A percentile compares a stretch with the other conserved stretches of the same genome.
Conservation (phyloP, 2,797 vertebrate genomes). For the Aplochiton taeniatus region DNA sequence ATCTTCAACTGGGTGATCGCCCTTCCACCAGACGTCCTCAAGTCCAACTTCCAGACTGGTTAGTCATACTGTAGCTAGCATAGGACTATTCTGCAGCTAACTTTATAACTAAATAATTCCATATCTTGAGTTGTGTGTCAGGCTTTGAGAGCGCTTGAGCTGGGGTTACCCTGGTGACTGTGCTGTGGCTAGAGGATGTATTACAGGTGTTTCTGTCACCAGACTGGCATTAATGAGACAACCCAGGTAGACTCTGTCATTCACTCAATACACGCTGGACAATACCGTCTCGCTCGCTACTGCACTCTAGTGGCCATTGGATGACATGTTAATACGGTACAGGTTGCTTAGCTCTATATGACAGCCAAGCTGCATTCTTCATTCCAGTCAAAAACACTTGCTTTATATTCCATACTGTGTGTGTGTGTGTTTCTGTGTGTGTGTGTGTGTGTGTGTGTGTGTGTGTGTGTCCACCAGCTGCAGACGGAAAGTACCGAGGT, state of each 20-base stretch:
- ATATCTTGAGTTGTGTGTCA: no score
- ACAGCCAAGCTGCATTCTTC: no score
- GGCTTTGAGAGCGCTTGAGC: neutral
- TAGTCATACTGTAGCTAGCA: no score
- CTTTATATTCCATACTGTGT: neutral
- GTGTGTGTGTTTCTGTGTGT: slow-evolving; percentile 7
- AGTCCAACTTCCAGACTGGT: slow-evolving; percentile 83
- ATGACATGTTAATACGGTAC: no score
- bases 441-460: slow-evolving; percentile 13
- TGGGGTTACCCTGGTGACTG: neutral
- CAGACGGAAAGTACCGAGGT: slow-evolving; percentile 67
- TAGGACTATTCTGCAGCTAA: no score
- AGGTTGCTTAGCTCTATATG: no score
- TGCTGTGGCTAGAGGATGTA: neutral
- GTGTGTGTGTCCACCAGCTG: slow-evolving; percentile 55
- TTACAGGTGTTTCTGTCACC: neutral
- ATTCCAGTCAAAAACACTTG: no score
- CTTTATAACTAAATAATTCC: no score
- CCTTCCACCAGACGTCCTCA: slow-evolving; percentile 79
- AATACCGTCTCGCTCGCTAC: neutral
- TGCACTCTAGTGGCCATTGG: neutral
- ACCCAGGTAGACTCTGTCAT: neutral
- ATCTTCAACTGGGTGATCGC: slow-evolving; percentile 78
- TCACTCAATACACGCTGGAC: no score
- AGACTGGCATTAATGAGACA: neutral